Percentiles rank a stretch among this genome's conserved stretches.
Conservation (phyloP, 1,140 invertebrate genomes). For the Dreissena polymorpha region DNA sequence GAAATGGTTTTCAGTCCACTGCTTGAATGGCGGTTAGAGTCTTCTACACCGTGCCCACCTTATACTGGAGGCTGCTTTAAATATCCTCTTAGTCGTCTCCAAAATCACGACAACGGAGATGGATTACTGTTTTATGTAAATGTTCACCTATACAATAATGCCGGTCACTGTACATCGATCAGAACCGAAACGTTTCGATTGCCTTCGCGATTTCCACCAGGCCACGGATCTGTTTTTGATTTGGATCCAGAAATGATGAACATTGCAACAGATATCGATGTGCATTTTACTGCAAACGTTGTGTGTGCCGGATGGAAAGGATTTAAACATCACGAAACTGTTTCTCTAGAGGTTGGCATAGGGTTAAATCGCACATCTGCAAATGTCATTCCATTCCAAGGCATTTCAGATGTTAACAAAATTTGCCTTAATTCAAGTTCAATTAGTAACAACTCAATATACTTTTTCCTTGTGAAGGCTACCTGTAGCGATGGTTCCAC, state of each 20-base stretch:
- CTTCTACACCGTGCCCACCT: neutral
- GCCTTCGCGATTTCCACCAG: conserved; percentile 54
- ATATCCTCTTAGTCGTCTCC: conserved; percentile 41
- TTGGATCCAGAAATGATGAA: neutral
- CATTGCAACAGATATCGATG: conserved; percentile 24
- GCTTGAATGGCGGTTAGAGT: conserved; percentile 23
- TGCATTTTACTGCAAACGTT: conserved; percentile 45
- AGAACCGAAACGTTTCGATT: conserved; percentile 43
- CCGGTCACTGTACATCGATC: conserved; percentile 49
- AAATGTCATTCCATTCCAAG: conserved; percentile 42
- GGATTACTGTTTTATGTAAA: conserved; percentile 33
- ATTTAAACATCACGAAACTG: conserved; percentile 55
- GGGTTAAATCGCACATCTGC: conserved; percentile 42
- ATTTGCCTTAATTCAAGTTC: neutral
- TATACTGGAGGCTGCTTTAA: conserved; percentile 44
- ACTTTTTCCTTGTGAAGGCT: conserved; percentile 21
- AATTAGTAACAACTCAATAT: neutral
- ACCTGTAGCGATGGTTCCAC: conserved; percentile 1
- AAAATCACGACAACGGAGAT: conserved; percentile 23
- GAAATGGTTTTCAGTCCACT: neutral
- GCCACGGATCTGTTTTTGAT: conserved; percentile 51
- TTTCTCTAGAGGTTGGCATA: conserved; percentile 52
- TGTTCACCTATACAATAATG: conserved; percentile 58
- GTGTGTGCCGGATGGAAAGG: conserved; percentile 60
- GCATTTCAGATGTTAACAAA: neutral